Base-by-base conservation (phyloP, 2,113 vertebrate genomes). In the Suricata suricatta region DNA sequence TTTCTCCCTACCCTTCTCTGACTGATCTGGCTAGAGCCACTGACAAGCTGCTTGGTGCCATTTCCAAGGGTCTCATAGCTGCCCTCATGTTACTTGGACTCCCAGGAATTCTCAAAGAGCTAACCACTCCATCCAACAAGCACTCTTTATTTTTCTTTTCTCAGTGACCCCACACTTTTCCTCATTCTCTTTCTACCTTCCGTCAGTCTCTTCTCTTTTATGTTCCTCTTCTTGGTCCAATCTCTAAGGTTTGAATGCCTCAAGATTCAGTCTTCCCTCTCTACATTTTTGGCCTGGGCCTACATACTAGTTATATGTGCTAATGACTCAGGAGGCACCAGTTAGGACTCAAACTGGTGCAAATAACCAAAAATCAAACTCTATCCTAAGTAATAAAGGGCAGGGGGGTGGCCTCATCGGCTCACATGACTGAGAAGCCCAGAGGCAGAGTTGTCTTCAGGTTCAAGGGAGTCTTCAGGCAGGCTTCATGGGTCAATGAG, bases 361-460 rank as follows among this genome's bases (percentile, higher is more conserved):
- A 95, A 76, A 60, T 74, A 85, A 90, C 9, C 7, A 86, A 80
- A 93, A 88, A 85, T 52, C 63, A 76, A 54, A 63, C 11, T 54
- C 33, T 85, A 29, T 72, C 11, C n/a, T 92, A 85, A 72, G 25
- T 54, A 82, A 52, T 66, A 80, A 66, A 88, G 35, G 13, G 38
- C 5, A 0, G 15, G 33, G 7, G 0, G 8, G 33, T 5, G 0
- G 33, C 7, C 7, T 25, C 47, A 27, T 38, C 68, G 23, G 71
- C 16, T 85, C 47, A 79, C 54, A 47, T 63, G 85, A 92, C n/a
- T 87, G 76, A 41, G 76, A 96, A 90, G 25, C 69, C 50, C 38
- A 82, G 95, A 93, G 35, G 66, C 17, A 64, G 71, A 35, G 25
- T 35, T 33, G 6, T 85, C 50, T 57, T 63, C 27, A 17, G 68